Evolutionary conservation across 2,797 vertebrate species (phyloP).

Genomic region (Rallus crepitans): DNA sequence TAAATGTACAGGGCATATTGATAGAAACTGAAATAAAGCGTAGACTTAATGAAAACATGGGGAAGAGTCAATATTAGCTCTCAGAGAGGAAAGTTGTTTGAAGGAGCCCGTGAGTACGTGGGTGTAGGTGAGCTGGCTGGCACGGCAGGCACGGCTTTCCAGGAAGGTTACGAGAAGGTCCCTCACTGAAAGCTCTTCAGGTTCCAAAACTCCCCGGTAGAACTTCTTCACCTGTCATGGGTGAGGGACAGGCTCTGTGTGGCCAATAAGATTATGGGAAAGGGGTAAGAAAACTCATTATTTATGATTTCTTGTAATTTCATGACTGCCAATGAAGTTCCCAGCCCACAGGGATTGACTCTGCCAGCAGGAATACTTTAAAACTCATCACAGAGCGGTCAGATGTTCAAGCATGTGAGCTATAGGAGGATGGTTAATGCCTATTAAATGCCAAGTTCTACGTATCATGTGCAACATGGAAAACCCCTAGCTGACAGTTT

Average conservation of each 20-base stretch:
- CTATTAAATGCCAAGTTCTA: background rate
- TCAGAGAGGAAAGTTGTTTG: constrained; percentile 28
- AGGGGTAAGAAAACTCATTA: background rate
- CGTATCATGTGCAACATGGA: background rate
- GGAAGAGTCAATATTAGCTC: constrained; percentile 65
- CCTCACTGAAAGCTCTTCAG: background rate
- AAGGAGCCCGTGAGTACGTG: background rate
- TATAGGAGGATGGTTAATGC: background rate
- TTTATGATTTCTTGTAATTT: background rate
- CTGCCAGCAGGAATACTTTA: background rate
- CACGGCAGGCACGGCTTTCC: background rate
- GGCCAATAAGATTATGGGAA: background rate
- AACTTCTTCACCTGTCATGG: background rate
- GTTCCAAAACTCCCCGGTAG: background rate
- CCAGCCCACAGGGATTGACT: background rate
- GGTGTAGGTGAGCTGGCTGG: background rate
- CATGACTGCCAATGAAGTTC: background rate
- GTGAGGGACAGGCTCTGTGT: background rate
- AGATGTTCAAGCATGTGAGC: background rate
- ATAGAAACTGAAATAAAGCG: constrained; percentile 60
- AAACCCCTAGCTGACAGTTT: background rate
- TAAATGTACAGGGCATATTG: constrained; percentile 26
- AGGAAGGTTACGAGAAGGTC: background rate
- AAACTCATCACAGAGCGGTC: background rate
- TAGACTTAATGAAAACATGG: constrained; percentile 38